Conservation (phyloP, 2,113 vertebrate genomes). For the Holacanthus passer region DNA sequence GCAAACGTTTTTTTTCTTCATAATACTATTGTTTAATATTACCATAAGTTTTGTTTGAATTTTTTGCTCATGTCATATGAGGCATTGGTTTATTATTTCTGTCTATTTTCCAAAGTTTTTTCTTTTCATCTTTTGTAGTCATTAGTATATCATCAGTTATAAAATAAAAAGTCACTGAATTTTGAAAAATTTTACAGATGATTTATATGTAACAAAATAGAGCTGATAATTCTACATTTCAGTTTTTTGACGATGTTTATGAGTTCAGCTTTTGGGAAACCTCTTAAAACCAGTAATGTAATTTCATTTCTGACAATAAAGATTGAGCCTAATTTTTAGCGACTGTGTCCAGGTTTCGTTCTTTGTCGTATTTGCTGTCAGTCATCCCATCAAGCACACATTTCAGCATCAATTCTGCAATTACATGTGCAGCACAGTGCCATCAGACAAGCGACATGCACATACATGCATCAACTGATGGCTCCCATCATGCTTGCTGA, state of each 20-base stretch:
- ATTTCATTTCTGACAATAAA: constrained; percentile 74
- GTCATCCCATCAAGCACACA: background rate
- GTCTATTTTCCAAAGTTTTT: background rate
- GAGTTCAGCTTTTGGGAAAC: constrained; percentile 21
- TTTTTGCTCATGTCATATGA: background rate
- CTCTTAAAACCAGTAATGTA: constrained; percentile 17
- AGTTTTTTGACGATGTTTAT: constrained; percentile 7
- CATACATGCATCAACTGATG: constrained; percentile 66
- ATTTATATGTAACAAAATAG: constrained; percentile 17
- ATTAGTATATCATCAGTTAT: constrained; percentile 14
- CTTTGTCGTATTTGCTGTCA: background rate
- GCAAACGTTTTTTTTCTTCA: constrained; percentile 1
- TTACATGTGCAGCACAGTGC: constrained; percentile 9
- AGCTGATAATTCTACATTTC: background rate
- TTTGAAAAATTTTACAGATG: constrained; percentile 21
- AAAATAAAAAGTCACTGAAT: constrained; percentile 12
- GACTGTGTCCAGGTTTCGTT: constrained; percentile 9
- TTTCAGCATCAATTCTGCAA: constrained; percentile 13
- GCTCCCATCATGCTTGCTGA: constrained; percentile 75
- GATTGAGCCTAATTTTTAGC: constrained; percentile 53
- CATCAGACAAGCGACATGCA: constrained; percentile 44
- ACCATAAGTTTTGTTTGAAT: background rate
- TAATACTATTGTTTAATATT: background rate
- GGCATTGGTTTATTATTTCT: background rate
- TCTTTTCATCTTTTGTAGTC: constrained; percentile 10